Percentiles rank a stretch among this genome's conserved stretches.
phyloP scores from a whole-genome alignment of 2,113 vertebrate species.

The Butorides virescens region DNA sequence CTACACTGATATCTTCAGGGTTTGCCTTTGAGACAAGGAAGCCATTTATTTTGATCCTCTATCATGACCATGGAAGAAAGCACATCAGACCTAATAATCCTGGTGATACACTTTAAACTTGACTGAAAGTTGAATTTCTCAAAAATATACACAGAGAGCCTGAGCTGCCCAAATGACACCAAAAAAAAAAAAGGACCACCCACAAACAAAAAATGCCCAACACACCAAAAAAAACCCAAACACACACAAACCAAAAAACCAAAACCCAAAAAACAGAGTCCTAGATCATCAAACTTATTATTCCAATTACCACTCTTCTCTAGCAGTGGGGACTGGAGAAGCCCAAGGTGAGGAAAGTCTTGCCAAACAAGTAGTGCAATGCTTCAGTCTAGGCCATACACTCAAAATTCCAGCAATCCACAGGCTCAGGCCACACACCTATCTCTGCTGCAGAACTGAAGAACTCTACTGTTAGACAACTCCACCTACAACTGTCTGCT shows the following conservation, averaged over 20 bases:
- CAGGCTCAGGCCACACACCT: not conserved
- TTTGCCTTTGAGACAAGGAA: not conserved
- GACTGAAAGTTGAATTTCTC: not conserved
- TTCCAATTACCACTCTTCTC: not conserved
- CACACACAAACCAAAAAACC: fast-evolving
- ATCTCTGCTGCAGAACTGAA: not conserved
- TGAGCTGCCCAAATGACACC: not conserved
- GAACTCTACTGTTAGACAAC: not conserved
- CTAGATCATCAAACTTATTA: not conserved
- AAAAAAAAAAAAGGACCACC: too few relatives aligned
- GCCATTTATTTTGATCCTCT: not conserved
- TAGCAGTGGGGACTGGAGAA: not conserved
- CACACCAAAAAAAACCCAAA: not conserved
- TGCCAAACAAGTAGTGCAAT: not conserved
- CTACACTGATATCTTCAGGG: not conserved
- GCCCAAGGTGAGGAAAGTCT: not conserved
- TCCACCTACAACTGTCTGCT: not conserved
- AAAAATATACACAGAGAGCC: not conserved
- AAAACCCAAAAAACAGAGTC: not conserved
- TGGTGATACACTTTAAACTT: not conserved
- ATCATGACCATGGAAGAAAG: not conserved
- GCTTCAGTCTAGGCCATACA: not conserved
- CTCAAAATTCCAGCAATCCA: not conserved
- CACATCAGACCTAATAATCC: not conserved
- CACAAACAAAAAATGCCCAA: not conserved